Evolutionary conservation across 2,888 invertebrate genomes (phyloP).

Genomic region (Trisateles emortualis): DNA sequence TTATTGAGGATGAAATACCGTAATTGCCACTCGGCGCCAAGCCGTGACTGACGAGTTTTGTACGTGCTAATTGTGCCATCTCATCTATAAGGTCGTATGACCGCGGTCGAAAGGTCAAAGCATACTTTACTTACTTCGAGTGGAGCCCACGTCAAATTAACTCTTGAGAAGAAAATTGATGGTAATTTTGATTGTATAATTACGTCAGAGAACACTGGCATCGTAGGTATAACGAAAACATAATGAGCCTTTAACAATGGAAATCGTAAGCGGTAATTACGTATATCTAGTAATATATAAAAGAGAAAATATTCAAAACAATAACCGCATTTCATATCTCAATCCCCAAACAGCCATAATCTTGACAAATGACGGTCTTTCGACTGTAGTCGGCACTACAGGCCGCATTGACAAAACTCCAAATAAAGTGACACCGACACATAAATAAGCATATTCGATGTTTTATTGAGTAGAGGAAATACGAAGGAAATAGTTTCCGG

Average conservation of each 20-base stretch:
- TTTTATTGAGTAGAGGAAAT: constrained; percentile 86
- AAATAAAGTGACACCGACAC: constrained; percentile 81
- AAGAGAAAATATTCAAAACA: constrained; percentile 81
- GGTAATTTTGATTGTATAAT: constrained; percentile 27
- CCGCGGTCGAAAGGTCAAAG: constrained; percentile 50
- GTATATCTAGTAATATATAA: constrained; percentile 48
- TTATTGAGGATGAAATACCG: constrained; percentile 83
- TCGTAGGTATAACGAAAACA: neutral
- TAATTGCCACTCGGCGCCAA: constrained; percentile 81
- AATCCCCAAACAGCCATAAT: constrained; percentile 82
- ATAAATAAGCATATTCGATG: constrained; percentile 85
- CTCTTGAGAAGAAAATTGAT: constrained; percentile 32
- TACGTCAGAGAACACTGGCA: neutral
- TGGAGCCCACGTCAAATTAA: constrained; percentile 43
- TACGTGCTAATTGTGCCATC: constrained; percentile 78
- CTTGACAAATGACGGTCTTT: constrained; percentile 85
- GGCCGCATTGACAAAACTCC: constrained; percentile 81
- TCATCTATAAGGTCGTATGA: constrained; percentile 58
- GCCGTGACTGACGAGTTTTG: constrained; percentile 77
- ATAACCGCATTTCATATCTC: constrained; percentile 83
- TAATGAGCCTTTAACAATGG: neutral
- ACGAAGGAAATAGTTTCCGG: constrained; percentile 85
- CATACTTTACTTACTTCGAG: constrained; percentile 44
- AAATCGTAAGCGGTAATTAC: constrained; percentile 11
- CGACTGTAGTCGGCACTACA: constrained; percentile 77